These are phyloP conservation scores for Nezara viridula DNA, from an alignment of 2,888 invertebrate species.

Conservation along the genomic window DNA sequence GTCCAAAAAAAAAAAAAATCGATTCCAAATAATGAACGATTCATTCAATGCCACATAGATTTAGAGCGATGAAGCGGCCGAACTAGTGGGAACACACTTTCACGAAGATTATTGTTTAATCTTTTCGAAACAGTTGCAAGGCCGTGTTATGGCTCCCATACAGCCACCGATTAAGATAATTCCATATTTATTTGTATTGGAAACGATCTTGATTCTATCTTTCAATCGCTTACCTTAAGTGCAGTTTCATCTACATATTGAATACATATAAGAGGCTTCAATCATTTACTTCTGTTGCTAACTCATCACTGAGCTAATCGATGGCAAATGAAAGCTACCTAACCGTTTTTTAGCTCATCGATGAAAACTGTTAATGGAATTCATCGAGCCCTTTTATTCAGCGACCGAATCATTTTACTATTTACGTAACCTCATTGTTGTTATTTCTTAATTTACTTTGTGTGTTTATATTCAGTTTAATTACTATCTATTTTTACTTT, in stretches of 20 bases:
- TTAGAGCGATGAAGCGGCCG: not conserved
- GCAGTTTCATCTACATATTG: not conserved
- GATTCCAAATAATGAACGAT: not conserved
- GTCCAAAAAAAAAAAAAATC: not conserved
- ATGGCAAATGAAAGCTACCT: too few relatives aligned
- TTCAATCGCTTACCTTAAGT: not conserved
- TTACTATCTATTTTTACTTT: too few relatives aligned
- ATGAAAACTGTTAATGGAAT: too few relatives aligned
- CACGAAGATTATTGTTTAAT: slow-evolving; percentile 5
- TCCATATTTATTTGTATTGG: not conserved
- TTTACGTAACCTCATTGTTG: too few relatives aligned
- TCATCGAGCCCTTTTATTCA: too few relatives aligned
- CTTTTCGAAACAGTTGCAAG: not conserved
- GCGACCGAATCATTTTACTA: too few relatives aligned
- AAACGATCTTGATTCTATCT: not conserved
- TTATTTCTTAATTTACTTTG: too few relatives aligned
- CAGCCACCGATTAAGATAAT: not conserved
- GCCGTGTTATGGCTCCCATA: not conserved
- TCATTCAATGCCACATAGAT: not conserved
- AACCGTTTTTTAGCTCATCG: too few relatives aligned
- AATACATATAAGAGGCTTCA: not conserved
- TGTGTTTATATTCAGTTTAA: too few relatives aligned
- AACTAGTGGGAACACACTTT: slow-evolving; percentile 3
- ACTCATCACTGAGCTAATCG: too few relatives aligned
- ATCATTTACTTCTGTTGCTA: too few relatives aligned